Evolutionary conservation across 1,140 invertebrate genomes (phyloP).

Genomic region (Physella acuta): DNA sequence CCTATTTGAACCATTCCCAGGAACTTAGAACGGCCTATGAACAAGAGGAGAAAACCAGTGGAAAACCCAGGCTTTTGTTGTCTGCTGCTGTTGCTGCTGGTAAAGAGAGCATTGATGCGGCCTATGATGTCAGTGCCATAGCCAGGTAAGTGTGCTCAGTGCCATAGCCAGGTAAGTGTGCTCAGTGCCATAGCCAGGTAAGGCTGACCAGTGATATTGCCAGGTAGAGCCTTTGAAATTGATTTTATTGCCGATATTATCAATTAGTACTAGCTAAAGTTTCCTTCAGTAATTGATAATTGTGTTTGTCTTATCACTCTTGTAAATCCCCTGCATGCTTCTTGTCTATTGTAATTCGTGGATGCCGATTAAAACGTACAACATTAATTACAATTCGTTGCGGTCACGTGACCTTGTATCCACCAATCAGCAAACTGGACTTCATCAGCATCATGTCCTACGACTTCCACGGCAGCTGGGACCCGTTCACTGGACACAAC

Average conservation of each 20-base stretch:
- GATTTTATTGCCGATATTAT: too few relatives aligned
- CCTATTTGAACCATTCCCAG: too few relatives aligned
- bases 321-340: too few relatives aligned
- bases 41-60: constrained; percentile 30
- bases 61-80: constrained; percentile 42
- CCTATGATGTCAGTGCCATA: constrained; percentile 44
- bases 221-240: too few relatives aligned
- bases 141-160: not conserved
- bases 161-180: not conserved
- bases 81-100: constrained; percentile 57
- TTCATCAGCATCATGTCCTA: constrained; percentile 91
- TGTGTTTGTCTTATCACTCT: too few relatives aligned
- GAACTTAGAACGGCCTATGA: constrained; percentile 32
- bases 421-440: constrained; percentile 78
- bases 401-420: too few relatives aligned
- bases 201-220: not conserved
- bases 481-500: constrained; percentile 74
- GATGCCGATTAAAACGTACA: too few relatives aligned
- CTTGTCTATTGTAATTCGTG: too few relatives aligned
- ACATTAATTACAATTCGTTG: too few relatives aligned
- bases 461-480: constrained; percentile 94
- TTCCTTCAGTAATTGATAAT: too few relatives aligned
- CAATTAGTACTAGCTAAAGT: too few relatives aligned
- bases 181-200: not conserved
- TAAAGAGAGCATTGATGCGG: constrained; percentile 53